These are phyloP conservation scores for Sinopyrophorus schimmeli DNA, from an alignment of 2,888 invertebrate species.

Conservation along the genomic window DNA sequence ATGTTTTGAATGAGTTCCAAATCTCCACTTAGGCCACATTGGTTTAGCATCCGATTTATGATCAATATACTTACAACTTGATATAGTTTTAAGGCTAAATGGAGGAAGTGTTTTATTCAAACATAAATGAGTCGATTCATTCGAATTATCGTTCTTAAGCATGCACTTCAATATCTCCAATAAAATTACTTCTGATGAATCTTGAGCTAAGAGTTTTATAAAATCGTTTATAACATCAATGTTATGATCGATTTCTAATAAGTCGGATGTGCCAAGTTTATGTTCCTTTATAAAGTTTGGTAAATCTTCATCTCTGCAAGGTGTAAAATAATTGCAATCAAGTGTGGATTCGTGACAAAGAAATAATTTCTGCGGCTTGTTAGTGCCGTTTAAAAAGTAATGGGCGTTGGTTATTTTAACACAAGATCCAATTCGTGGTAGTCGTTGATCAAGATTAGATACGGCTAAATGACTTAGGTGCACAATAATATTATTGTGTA, in stretches of 20 bases:
- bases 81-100: slow-evolving; percentile 24
- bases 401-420: slow-evolving; percentile 19
- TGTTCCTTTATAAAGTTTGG: slow-evolving; percentile 9
- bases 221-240: slow-evolving; percentile 2
- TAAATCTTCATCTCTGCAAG: background rate
- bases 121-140: slow-evolving; percentile 9
- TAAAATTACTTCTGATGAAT: slow-evolving; percentile 9
- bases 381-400: background rate
- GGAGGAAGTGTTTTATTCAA: slow-evolving; percentile 14
- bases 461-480: slow-evolving; percentile 16
- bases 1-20: slow-evolving; percentile 32
- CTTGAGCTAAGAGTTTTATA: slow-evolving; percentile 5
- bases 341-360: slow-evolving; percentile 18
- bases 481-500: slow-evolving; percentile 16
- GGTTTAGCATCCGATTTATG: slow-evolving; percentile 10
- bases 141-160: background rate
- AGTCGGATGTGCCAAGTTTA: slow-evolving; percentile 17
- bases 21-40: slow-evolving; percentile 31
- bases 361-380: slow-evolving; percentile 12
- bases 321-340: background rate
- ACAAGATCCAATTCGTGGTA: slow-evolving; percentile 17
- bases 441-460: background rate
- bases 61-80: slow-evolving; percentile 25
- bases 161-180: slow-evolving; percentile 7
- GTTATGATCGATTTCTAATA: slow-evolving; percentile 18